phyloP scores from a whole-genome alignment of 2,888 invertebrate genomes.

The Galerucella calmariensis region DNA sequence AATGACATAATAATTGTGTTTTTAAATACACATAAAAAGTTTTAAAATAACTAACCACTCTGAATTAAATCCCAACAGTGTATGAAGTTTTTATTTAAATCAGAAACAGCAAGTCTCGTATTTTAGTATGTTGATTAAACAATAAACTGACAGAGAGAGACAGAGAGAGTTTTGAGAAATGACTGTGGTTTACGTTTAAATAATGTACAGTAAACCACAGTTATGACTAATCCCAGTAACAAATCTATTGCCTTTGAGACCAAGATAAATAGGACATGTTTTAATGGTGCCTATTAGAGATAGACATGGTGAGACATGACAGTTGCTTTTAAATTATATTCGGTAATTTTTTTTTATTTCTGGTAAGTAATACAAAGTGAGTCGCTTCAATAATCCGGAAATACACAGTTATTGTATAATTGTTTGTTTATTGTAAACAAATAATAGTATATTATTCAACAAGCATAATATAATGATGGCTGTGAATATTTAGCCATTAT shows the following conservation, averaged over 20 bases:
- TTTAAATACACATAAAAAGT: background rate
- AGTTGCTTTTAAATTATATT: background rate
- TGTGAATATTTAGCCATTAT: too few species aligned
- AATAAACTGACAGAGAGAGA: background rate
- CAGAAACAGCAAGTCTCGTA: background rate
- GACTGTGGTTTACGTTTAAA: slow-evolving; percentile 5
- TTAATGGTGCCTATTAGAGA: background rate
- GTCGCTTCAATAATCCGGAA: too few species aligned
- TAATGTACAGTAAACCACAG: slow-evolving; percentile 4
- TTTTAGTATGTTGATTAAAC: background rate
- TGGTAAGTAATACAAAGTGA: too few species aligned
- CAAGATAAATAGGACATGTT: background rate
- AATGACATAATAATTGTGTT: too few species aligned
- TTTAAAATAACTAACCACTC: background rate
- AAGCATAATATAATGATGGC: too few species aligned
- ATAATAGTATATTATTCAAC: too few species aligned
- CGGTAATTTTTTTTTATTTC: background rate
- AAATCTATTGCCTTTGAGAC: slow-evolving; percentile 4
- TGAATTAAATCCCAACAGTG: background rate
- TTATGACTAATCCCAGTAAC: background rate
- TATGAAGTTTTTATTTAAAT: background rate
- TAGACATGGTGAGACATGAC: background rate
- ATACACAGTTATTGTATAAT: too few species aligned
- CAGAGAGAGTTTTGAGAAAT: slow-evolving; percentile 5
- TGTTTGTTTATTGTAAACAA: too few species aligned